Evolutionary conservation across 2,113 vertebrate species (phyloP).

Genomic region (Hemibagrus wyckioides): DNA sequence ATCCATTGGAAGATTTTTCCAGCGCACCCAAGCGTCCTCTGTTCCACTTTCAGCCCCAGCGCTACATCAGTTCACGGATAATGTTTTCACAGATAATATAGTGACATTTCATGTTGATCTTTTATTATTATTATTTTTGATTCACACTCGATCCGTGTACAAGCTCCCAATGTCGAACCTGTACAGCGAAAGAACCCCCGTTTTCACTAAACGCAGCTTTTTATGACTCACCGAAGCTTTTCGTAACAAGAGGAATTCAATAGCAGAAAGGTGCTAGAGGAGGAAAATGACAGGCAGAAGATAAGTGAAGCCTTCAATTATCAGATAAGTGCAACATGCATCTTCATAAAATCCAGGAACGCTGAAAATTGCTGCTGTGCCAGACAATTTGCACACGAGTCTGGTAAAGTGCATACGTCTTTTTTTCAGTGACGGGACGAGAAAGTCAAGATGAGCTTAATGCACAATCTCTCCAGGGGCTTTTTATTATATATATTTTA

Average conservation of each 20-base stretch:
- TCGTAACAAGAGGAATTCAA: conserved; percentile 69
- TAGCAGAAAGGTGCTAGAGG: conserved; percentile 61
- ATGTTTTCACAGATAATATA: background rate
- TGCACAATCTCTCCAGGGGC: conserved; percentile 2
- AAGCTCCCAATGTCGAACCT: conserved; percentile 51
- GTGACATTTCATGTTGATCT: background rate
- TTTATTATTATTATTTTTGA: background rate
- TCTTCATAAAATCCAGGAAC: conserved; percentile 48
- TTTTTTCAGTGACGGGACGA: conserved; percentile 27
- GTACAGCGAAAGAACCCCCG: conserved; percentile 67
- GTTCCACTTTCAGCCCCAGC: background rate
- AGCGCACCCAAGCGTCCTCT: background rate
- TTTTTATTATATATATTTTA: background rate
- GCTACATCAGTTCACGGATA: background rate
- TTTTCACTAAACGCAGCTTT: conserved; percentile 60
- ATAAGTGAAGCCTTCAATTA: conserved; percentile 71
- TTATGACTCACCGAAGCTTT: conserved; percentile 68
- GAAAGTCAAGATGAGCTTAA: conserved; percentile 39
- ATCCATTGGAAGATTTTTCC: background rate
- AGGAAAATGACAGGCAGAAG: conserved; percentile 70
- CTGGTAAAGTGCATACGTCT: conserved; percentile 21
- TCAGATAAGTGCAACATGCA: conserved; percentile 70
- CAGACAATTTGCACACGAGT: conserved; percentile 28
- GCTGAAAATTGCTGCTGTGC: conserved; percentile 40
- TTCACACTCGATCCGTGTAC: background rate